Percentiles rank a stretch among this genome's conserved stretches.
Evolutionary conservation across 2,888 invertebrate species (phyloP).

Genomic region (Cosmorhoe ocellata): DNA sequence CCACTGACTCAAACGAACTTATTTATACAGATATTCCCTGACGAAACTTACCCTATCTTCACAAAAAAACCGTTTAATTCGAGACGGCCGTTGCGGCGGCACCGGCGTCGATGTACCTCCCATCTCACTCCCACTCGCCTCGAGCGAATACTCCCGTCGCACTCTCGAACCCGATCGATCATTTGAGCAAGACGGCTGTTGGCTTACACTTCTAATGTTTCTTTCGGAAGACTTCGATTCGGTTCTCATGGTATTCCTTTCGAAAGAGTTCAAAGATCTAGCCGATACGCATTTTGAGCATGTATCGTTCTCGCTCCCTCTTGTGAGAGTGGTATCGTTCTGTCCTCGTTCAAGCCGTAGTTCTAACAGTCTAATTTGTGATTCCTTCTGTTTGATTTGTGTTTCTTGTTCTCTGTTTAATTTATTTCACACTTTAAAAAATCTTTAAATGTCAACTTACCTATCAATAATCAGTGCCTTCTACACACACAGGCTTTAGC

Average conservation of each 20-base stretch:
- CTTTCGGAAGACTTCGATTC: background rate
- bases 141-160: slow-evolving; percentile 18
- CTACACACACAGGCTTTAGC: no score
- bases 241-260: background rate
- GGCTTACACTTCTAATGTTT: slow-evolving; percentile 25
- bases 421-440: background rate
- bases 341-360: slow-evolving; percentile 34
- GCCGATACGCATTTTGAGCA: slow-evolving; percentile 3
- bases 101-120: slow-evolving; percentile 50
- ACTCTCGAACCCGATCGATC: slow-evolving; percentile 24
- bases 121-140: slow-evolving; percentile 44
- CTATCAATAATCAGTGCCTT: no score
- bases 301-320: slow-evolving; percentile 13
- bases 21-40: no score
- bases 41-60: slow-evolving; percentile 38
- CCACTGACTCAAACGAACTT: no score
- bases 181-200: slow-evolving; percentile 40
- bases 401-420: slow-evolving; percentile 53
- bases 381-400: slow-evolving; percentile 53
- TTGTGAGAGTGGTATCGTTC: slow-evolving; percentile 8
- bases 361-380: slow-evolving; percentile 42
- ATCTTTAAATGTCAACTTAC: no score
- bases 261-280: background rate
- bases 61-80: slow-evolving; percentile 38
- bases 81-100: slow-evolving; percentile 45